Conservation (phyloP, 1,140 invertebrate species). For the Coptotermes formosanus region DNA sequence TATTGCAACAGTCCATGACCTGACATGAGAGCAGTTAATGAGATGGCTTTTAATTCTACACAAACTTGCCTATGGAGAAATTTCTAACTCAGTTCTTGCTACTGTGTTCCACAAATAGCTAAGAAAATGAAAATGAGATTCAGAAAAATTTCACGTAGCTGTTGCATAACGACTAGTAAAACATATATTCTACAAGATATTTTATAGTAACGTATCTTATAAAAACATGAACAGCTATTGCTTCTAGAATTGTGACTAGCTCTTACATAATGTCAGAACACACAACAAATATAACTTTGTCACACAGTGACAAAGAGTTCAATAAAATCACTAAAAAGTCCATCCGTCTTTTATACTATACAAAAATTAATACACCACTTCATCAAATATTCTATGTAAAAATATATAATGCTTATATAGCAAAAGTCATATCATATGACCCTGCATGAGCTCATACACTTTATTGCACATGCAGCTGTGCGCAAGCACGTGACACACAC, state of each 20-base stretch:
- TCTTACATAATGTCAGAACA: not conserved
- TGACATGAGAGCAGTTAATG: too few relatives aligned
- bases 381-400: not conserved
- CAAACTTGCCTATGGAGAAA: too few relatives aligned
- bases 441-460: not conserved
- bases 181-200: too few relatives aligned
- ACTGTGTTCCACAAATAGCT: too few relatives aligned
- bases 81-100: too few relatives aligned
- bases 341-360: not conserved
- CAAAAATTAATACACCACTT: not conserved
- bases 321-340: not conserved
- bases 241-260: not conserved
- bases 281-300: not conserved
- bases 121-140: too few relatives aligned
- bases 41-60: too few relatives aligned
- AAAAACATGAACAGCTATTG: not conserved
- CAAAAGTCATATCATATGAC: not conserved
- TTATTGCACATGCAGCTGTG: not conserved
- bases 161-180: too few relatives aligned
- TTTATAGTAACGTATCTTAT: too few relatives aligned
- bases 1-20: too few relatives aligned
- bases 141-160: too few relatives aligned
- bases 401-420: not conserved
- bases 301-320: not conserved
- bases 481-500: not conserved